Conservation (phyloP, 2,888 invertebrate genomes). For the Danaus chrysippus region DNA sequence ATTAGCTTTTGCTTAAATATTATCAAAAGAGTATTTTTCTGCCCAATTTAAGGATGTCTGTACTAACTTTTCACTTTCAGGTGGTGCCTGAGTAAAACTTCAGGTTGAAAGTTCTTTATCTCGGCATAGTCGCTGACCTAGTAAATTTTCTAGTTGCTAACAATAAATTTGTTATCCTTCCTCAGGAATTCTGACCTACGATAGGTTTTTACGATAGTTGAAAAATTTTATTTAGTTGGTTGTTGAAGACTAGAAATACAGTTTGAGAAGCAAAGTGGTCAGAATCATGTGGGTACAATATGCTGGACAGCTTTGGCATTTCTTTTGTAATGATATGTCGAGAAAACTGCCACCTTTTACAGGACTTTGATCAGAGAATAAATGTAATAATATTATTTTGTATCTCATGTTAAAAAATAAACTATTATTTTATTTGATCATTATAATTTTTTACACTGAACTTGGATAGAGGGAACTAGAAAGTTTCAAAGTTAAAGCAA, state of each 20-base stretch:
- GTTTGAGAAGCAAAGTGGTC: too few relatives aligned
- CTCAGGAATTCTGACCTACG: constrained; percentile 8
- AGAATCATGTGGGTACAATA: too few relatives aligned
- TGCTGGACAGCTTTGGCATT: too few relatives aligned
- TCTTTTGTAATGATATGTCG: constrained; percentile 1
- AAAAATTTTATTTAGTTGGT: constrained; percentile 27
- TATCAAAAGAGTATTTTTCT: constrained; percentile 25
- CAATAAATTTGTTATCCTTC: constrained; percentile 22
- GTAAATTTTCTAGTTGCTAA: constrained; percentile 15
- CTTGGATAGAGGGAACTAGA: too few relatives aligned
- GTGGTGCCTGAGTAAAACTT: constrained; percentile 22
- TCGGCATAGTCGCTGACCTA: constrained; percentile 22
- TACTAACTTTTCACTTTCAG: constrained; percentile 24
- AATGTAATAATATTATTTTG: too few relatives aligned
- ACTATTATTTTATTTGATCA: too few relatives aligned
- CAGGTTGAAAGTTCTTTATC: constrained; percentile 17
- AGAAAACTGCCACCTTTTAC: too few relatives aligned
- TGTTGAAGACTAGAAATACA: background rate
- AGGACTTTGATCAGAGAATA: too few relatives aligned
- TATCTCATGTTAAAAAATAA: too few relatives aligned
- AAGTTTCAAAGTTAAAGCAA: too few relatives aligned
- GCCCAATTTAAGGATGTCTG: constrained; percentile 25
- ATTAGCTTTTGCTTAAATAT: constrained; percentile 24
- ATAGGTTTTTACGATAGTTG: constrained; percentile 15
- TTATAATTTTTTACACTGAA: too few relatives aligned